phyloP scores from a whole-genome alignment of 2,888 invertebrate species.

The Eurytoma adleriae region DNA sequence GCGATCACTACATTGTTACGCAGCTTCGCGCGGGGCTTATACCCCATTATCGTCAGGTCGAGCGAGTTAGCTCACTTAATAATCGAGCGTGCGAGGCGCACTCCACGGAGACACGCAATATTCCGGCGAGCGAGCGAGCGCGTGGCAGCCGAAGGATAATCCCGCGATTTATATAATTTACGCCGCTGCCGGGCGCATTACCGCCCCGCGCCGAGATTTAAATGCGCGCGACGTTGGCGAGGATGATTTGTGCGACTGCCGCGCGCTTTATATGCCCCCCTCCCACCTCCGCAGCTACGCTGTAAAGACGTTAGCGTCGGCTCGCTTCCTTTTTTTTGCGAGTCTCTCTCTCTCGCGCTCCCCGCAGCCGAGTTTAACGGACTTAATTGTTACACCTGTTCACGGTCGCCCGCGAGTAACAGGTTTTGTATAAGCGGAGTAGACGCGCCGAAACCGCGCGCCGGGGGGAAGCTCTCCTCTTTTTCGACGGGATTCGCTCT shows the following conservation, averaged over 20 bases:
- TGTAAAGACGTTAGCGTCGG: slow-evolving; percentile 47
- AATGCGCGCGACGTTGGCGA: slow-evolving; percentile 13
- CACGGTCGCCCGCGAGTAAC: slow-evolving; percentile 17
- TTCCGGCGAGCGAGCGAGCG: too few relatives aligned
- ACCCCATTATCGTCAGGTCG: too few relatives aligned
- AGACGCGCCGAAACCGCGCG: not conserved
- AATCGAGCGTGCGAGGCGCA: too few relatives aligned
- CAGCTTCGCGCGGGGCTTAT: too few relatives aligned
- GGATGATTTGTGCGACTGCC: slow-evolving; percentile 44
- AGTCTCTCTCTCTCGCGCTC: not conserved
- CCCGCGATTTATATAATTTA: slow-evolving; percentile 29
- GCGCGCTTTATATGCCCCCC: not conserved
- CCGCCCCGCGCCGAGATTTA: slow-evolving; percentile 15
- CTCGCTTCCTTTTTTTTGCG: not conserved
- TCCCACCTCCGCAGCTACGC: not conserved
- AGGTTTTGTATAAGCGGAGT: slow-evolving; percentile 20
- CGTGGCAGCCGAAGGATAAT: slow-evolving; percentile 23
- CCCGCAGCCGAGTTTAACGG: not conserved
- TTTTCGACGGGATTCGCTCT: slow-evolving; percentile 13
- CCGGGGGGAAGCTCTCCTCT: not conserved
- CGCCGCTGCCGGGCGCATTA: not conserved
- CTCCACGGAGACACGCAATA: too few relatives aligned
- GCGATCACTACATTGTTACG: too few relatives aligned
- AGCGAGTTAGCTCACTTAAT: too few relatives aligned
- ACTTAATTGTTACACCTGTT: slow-evolving; percentile 56